Evolutionary conservation across 1,140 invertebrate genomes (phyloP).

Genomic region (Globodera ellingtonae): DNA sequence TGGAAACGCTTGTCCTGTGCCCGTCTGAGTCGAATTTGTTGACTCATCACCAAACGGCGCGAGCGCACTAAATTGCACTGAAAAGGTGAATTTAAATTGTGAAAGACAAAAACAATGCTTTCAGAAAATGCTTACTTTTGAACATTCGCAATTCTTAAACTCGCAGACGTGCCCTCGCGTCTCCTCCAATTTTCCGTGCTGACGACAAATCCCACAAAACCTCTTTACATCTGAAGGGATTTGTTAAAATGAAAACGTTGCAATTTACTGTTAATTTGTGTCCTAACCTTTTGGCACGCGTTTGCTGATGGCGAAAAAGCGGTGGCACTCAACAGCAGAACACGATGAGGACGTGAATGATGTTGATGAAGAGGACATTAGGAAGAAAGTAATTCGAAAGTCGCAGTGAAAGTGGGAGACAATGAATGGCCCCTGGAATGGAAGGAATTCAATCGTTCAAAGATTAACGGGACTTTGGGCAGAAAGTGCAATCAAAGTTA

Average conservation of each 20-base stretch:
- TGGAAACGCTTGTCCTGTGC: conserved; percentile 63
- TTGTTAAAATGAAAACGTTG: conserved; percentile 16
- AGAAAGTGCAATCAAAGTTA: too few relatives aligned
- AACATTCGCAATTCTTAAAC: conserved; percentile 57
- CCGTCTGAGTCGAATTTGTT: conserved; percentile 59
- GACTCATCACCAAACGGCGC: conserved; percentile 58
- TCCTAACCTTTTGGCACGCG: conserved; percentile 32
- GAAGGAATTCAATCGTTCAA: too few relatives aligned
- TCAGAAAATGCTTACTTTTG: conserved; percentile 46
- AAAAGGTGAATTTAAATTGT: conserved; percentile 25
- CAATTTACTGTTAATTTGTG: background rate
- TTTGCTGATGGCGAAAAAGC: conserved; percentile 45
- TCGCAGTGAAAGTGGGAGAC: too few relatives aligned
- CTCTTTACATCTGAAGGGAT: conserved; percentile 56
- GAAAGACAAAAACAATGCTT: conserved; percentile 19
- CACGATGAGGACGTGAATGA: background rate
- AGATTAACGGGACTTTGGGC: too few relatives aligned
- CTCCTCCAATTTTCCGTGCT: conserved; percentile 58
- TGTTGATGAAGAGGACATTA: background rate
- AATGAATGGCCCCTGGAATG: too few relatives aligned
- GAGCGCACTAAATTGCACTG: conserved; percentile 59
- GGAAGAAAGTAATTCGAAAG: too few relatives aligned
- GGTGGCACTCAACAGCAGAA: conserved; percentile 23
- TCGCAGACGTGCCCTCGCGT: conserved; percentile 57
- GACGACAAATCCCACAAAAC: conserved; percentile 61